These are phyloP conservation scores for Cyanoliseus patagonus DNA, from an alignment of 2,113 vertebrate species.

Conservation along the genomic window DNA sequence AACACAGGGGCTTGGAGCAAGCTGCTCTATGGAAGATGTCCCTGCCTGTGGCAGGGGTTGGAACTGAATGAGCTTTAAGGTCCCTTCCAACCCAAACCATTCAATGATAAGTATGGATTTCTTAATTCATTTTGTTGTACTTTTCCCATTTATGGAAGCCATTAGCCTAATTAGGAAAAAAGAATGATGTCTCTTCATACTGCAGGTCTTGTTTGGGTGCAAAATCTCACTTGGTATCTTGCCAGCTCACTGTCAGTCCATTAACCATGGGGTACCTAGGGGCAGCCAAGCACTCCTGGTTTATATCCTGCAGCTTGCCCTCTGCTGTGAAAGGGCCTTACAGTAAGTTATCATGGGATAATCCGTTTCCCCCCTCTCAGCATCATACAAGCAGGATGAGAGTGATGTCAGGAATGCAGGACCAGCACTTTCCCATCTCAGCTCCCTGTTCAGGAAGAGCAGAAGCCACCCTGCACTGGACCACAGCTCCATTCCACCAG, in stretches of 20 bases:
- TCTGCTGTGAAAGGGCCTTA: not conserved
- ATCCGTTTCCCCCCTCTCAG: fast-evolving
- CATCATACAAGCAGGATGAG: fast-evolving
- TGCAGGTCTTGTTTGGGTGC: not conserved
- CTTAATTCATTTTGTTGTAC: not conserved
- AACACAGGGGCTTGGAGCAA: fast-evolving
- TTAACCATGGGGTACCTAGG: fast-evolving
- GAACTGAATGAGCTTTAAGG: fast-evolving
- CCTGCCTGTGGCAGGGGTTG: not conserved
- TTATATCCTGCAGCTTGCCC: fast-evolving
- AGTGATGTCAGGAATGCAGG: fast-evolving
- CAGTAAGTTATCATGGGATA: too few relatives aligned
- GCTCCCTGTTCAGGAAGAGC: fast-evolving
- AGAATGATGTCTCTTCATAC: not conserved
- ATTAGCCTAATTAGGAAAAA: not conserved
- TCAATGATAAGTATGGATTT: not conserved
- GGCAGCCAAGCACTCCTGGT: not conserved
- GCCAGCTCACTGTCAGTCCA: not conserved
- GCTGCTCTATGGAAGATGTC: fast-evolving
- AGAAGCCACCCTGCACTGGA: not conserved
- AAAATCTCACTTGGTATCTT: not conserved
- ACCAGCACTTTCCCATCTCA: fast-evolving
- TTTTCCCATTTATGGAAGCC: not conserved
- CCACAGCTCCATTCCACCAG: fast-evolving
- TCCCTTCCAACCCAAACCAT: not conserved